These are phyloP conservation scores for Tillus elongatus DNA, from an alignment of 2,888 invertebrate genomes.

Conservation along the genomic window DNA sequence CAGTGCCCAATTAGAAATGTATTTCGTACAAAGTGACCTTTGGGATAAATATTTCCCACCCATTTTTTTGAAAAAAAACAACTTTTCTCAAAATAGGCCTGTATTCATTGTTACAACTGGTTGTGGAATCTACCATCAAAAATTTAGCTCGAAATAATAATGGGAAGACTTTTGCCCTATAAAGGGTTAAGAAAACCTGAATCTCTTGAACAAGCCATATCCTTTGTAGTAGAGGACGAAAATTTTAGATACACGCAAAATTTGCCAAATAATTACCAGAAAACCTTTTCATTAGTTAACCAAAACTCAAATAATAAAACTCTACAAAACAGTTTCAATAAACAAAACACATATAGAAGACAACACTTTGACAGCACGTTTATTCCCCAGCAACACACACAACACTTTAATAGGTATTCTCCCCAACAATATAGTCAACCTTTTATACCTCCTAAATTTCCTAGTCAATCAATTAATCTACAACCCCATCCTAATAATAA, in stretches of 20 bases:
- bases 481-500: background rate
- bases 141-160: no score
- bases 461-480: background rate
- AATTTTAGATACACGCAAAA: slow-evolving; percentile 16
- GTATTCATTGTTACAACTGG: no score
- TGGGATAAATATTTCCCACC: no score
- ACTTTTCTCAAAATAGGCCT: no score
- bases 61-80: no score
- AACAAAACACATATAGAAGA: background rate
- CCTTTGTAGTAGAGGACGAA: slow-evolving; percentile 16
- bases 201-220: slow-evolving; percentile 15
- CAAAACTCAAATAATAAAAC: background rate
- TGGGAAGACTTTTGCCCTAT: no score
- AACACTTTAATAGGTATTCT: background rate
- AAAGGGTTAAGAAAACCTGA: no score
- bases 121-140: no score
- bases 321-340: background rate
- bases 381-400: background rate
- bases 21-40: no score
- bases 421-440: no score
- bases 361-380: background rate
- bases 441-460: no score
- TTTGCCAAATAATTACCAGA: background rate
- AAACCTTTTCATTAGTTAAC: background rate
- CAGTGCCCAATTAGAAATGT: no score